Evolutionary conservation across 2,888 invertebrate genomes (phyloP).

Genomic region (Cinara cedri): DNA sequence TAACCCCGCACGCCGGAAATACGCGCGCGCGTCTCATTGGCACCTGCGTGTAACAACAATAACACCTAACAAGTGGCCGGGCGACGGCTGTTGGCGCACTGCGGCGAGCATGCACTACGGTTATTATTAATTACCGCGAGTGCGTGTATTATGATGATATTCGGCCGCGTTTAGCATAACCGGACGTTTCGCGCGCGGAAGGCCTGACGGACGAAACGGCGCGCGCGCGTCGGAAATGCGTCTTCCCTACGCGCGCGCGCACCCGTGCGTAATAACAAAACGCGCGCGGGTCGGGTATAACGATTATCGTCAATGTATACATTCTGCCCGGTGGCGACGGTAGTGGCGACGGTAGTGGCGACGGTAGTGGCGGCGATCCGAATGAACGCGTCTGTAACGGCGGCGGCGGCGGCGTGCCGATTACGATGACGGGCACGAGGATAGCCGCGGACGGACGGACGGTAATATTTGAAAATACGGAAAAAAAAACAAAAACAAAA

Average conservation of each 20-base stretch:
- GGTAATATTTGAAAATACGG: too few relatives aligned
- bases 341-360: too few relatives aligned
- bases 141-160: neutral
- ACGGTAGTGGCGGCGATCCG: neutral
- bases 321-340: constrained; percentile 33
- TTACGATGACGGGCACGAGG: too few relatives aligned
- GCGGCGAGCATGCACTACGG: constrained; percentile 14
- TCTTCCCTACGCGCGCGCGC: neutral
- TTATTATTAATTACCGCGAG: too few relatives aligned
- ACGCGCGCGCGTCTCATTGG: too few relatives aligned
- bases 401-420: too few relatives aligned
- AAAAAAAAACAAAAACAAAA: too few relatives aligned
- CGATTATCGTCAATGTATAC: constrained; percentile 42
- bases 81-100: too few relatives aligned
- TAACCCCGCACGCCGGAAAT: neutral
- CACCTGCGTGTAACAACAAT: neutral
- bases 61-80: neutral
- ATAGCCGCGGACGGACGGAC: neutral
- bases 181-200: constrained; percentile 45
- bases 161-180: constrained; percentile 41
- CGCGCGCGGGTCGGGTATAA: too few relatives aligned
- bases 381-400: constrained; percentile 13
- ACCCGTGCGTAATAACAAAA: too few relatives aligned
- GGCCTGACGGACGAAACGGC: constrained; percentile 1
- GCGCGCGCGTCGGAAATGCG: constrained; percentile 36